Conservation (phyloP, 2,113 vertebrate genomes). For the Myotis lucifugus region DNA sequence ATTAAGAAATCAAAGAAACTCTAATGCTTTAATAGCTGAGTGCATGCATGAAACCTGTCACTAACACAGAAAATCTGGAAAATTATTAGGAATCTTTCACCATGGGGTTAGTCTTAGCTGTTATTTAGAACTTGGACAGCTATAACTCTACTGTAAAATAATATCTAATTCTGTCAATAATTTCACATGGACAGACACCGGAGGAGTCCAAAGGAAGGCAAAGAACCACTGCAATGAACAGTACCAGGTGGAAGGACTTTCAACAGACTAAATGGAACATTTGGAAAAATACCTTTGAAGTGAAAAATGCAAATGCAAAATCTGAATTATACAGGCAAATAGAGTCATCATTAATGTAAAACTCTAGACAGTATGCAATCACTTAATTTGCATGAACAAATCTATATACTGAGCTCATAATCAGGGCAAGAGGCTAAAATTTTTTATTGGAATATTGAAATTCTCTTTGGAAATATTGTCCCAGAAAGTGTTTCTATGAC, state of each 20-base stretch:
- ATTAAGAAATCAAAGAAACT: conserved; percentile 80
- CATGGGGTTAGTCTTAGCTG: conserved; percentile 47
- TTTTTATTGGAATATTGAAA: not conserved
- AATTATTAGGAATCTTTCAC: conserved; percentile 64
- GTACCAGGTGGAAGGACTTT: not conserved
- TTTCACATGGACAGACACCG: not conserved
- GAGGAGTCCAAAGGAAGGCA: conserved; percentile 11
- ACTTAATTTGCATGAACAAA: conserved; percentile 26
- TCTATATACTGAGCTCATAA: not conserved
- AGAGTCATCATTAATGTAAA: not conserved
- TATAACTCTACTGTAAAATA: conserved; percentile 59
- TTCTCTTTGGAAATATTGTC: conserved; percentile 1
- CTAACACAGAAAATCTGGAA: conserved; percentile 60
- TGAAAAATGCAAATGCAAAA: not conserved
- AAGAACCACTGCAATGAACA: not conserved
- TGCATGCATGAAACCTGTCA: conserved; percentile 63
- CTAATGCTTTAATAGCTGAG: conserved; percentile 77
- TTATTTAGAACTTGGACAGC: conserved; percentile 61
- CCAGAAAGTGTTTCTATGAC: conserved; percentile 1
- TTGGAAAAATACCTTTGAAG: conserved; percentile 11
- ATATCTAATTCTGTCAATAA: conserved; percentile 46
- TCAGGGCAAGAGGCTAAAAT: not conserved
- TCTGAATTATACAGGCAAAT: not conserved
- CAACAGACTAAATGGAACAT: conserved; percentile 28
- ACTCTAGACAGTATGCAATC: not conserved